Conservation (phyloP, 2,797 vertebrate genomes). For the Morelia viridis region DNA sequence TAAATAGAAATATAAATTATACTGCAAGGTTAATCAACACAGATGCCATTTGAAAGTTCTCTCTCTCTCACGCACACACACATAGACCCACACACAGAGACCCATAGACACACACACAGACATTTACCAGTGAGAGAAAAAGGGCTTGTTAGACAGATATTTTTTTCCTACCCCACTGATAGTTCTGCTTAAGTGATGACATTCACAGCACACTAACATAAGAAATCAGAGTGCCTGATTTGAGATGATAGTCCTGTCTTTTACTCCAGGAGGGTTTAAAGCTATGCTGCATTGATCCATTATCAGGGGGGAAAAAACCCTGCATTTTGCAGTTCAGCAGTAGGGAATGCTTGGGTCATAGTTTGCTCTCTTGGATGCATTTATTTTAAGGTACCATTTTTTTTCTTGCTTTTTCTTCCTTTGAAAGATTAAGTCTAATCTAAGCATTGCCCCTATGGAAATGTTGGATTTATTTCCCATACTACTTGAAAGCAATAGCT, state of each 20-base stretch:
- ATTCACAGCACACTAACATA: neutral
- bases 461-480: constrained; percentile 47
- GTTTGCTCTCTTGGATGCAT: neutral
- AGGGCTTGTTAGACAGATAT: fast-evolving
- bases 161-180: neutral
- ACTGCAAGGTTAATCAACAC: constrained; percentile 25
- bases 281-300: fast-evolving
- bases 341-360: neutral
- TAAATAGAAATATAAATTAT: constrained; percentile 48
- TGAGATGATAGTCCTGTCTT: neutral
- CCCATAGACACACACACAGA: neutral
- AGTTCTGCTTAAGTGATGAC: neutral
- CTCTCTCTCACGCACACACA: neutral
- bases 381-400: neutral
- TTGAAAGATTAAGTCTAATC: constrained; percentile 38
- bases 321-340: fast-evolving
- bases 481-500: constrained; percentile 24
- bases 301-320: fast-evolving
- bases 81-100: too few relatives aligned
- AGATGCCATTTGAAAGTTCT: neutral
- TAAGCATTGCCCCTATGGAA: constrained; percentile 3
- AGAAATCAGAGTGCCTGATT: fast-evolving
- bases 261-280: fast-evolving
- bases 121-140: neutral
- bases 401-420: neutral